Evolutionary conservation across 2,113 vertebrate species (phyloP).

Genomic region (Pseudopodoces humilis): DNA sequence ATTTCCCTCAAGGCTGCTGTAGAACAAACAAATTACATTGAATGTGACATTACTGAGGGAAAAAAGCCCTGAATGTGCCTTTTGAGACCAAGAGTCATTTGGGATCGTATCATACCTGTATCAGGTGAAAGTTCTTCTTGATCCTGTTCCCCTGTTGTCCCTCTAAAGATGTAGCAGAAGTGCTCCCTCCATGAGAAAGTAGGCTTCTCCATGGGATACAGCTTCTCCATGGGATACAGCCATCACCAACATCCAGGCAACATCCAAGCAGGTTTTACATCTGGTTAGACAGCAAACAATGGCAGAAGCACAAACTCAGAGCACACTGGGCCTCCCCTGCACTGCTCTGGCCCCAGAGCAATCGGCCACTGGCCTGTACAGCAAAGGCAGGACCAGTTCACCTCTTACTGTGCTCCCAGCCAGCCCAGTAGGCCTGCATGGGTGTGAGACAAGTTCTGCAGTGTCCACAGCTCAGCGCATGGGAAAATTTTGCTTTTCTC

Average conservation of each 20-base stretch:
- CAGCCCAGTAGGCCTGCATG: rapidly evolving
- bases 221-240: neutral
- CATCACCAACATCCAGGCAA: neutral
- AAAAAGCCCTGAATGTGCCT: neutral
- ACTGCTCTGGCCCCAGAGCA: neutral
- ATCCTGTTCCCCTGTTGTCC: neutral
- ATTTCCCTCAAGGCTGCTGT: neutral
- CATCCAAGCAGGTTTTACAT: neutral
- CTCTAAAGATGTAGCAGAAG: neutral
- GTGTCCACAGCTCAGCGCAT: neutral
- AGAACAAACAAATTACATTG: neutral
- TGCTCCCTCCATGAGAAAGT: neutral
- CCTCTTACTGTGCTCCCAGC: neutral
- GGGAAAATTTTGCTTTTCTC: neutral
- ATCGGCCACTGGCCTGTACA: rapidly evolving
- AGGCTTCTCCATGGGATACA: neutral
- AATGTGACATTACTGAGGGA: neutral
- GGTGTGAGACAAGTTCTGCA: neutral
- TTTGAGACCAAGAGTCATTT: neutral
- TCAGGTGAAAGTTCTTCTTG: neutral
- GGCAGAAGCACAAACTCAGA: neutral
- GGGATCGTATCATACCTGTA: too few species aligned
- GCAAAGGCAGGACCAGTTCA: neutral
- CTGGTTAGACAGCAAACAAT: neutral
- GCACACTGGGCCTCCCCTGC: neutral